phyloP scores from a whole-genome alignment of 2,113 vertebrate species.

The Genyomyrus donnyi region DNA sequence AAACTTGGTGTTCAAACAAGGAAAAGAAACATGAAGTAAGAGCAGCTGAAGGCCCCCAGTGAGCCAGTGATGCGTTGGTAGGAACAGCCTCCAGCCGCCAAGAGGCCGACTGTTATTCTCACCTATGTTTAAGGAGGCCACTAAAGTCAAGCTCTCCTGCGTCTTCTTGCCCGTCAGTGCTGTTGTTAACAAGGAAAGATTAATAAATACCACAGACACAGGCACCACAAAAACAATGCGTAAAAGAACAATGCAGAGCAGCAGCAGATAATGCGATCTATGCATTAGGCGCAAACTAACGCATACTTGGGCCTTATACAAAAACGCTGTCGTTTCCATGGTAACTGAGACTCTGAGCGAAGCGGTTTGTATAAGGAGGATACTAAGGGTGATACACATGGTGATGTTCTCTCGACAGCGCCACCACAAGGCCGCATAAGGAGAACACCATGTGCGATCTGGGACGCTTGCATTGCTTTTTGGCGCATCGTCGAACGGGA shows the following conservation, averaged over 20 bases:
- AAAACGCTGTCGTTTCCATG: conserved; percentile 32
- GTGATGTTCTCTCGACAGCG: conserved; percentile 33
- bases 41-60: neutral
- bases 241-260: conserved; percentile 55
- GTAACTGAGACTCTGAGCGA: conserved; percentile 35
- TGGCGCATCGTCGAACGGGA: conserved; percentile 53
- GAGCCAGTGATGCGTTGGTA: conserved; percentile 11
- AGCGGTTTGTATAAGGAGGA: conserved; percentile 50
- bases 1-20: conserved; percentile 16
- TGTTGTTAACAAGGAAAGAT: conserved; percentile 90
- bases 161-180: conserved; percentile 97
- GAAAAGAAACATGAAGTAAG: conserved; percentile 26
- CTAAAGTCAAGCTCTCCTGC: conserved; percentile 99
- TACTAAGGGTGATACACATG: conserved; percentile 27
- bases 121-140: conserved; percentile 99
- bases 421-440: conserved; percentile 36
- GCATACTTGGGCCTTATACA: conserved; percentile 60
- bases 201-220: conserved; percentile 67
- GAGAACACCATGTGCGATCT: conserved; percentile 31
- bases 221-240: conserved; percentile 57
- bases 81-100: conserved; percentile 28
- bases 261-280: conserved; percentile 44
- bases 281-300: conserved; percentile 47
- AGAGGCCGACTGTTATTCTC: conserved; percentile 63
- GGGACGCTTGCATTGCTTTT: conserved; percentile 56